Evolutionary conservation across 1,140 invertebrate genomes (phyloP).

Genomic region (Ooceraea biroi): DNA sequence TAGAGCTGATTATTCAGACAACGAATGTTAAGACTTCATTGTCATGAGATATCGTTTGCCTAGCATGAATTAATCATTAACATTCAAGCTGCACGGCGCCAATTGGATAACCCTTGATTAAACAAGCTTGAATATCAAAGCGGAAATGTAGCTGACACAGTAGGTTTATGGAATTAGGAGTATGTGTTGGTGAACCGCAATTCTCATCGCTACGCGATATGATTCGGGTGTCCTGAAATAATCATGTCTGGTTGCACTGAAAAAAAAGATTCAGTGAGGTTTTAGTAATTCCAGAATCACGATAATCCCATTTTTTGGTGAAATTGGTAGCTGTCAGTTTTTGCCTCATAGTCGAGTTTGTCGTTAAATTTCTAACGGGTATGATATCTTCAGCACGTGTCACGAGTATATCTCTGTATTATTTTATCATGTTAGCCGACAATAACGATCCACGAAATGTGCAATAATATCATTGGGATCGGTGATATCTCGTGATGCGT

Average conservation of each 20-base stretch:
- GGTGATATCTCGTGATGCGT: conserved; percentile 28
- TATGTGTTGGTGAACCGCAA: background rate
- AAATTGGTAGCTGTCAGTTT: background rate
- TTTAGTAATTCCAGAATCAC: background rate
- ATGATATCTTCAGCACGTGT: background rate
- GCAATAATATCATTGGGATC: conserved; percentile 37
- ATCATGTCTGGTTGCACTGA: no score
- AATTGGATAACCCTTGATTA: conserved; percentile 5
- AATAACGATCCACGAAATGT: conserved; percentile 51
- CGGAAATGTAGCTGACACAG: background rate
- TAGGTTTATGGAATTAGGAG: conserved; percentile 2
- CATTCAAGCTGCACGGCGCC: background rate
- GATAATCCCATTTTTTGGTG: background rate
- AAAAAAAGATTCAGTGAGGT: background rate
- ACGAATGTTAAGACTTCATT: conserved; percentile 51
- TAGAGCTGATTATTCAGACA: conserved; percentile 45
- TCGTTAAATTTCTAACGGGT: background rate
- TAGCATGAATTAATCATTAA: conserved; percentile 52
- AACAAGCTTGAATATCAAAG: background rate
- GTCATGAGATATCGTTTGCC: conserved; percentile 27
- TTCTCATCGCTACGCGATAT: background rate
- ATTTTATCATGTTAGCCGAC: conserved; percentile 9
- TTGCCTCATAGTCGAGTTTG: background rate
- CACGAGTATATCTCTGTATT: background rate
- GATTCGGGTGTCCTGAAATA: no score